Percentiles rank a stretch among this genome's conserved stretches.
phyloP scores from a whole-genome alignment of 2,113 vertebrate species.

The Grammomys surdaster region DNA sequence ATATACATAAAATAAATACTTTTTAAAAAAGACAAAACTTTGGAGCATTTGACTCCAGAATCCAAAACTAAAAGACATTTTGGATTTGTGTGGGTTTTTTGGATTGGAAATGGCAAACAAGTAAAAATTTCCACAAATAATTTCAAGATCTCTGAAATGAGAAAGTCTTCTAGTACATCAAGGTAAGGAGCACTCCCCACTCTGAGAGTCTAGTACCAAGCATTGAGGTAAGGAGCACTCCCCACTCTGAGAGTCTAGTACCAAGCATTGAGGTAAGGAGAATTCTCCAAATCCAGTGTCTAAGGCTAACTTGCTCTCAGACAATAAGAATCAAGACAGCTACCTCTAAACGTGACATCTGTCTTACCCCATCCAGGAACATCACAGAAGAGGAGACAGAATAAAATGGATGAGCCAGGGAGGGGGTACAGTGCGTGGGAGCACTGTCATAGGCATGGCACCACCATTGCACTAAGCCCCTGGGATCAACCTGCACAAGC shows the following conservation, averaged over 20 bases:
- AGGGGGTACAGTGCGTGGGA: not conserved
- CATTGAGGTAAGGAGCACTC: no score
- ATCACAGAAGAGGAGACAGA: not conserved
- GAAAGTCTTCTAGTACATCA: no score
- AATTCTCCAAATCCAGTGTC: no score
- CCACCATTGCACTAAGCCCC: not conserved
- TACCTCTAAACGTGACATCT: not conserved
- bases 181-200: not conserved
- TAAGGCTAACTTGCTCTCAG: not conserved
- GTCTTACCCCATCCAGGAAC: not conserved
- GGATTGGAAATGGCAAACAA: not conserved
- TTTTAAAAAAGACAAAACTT: not conserved
- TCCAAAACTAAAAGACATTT: not conserved
- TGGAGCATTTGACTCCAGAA: not conserved
- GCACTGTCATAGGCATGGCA: not conserved
- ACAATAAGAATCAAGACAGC: not conserved
- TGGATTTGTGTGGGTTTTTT: not conserved
- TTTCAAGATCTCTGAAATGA: not conserved
- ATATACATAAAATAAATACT: not conserved
- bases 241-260: no score
- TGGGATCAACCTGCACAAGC: not conserved
- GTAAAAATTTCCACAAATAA: not conserved
- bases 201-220: not conserved
- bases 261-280: not conserved
- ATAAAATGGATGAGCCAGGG: not conserved